These are phyloP conservation scores for Palaemon carinicauda DNA, from an alignment of 1,140 invertebrate genomes.

Conservation along the genomic window DNA sequence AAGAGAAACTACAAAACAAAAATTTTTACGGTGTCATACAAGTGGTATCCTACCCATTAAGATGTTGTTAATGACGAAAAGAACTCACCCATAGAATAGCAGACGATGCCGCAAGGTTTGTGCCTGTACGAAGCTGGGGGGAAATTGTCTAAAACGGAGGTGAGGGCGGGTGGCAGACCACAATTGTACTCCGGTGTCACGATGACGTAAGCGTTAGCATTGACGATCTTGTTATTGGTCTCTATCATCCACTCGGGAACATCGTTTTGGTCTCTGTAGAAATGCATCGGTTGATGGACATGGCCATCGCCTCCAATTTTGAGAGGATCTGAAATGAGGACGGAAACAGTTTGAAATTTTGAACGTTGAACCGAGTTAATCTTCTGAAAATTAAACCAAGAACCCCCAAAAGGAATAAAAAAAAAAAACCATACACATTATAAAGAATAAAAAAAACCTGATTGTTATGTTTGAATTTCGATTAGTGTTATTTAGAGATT, in stretches of 20 bases:
- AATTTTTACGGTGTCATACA: too few relatives aligned
- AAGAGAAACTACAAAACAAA: too few relatives aligned
- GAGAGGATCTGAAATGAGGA: slow-evolving; percentile 47
- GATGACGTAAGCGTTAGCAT: slow-evolving; percentile 66
- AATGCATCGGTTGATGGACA: slow-evolving; percentile 62
- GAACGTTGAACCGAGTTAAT: too few relatives aligned
- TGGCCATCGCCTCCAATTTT: slow-evolving; percentile 30
- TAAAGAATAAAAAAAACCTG: too few relatives aligned
- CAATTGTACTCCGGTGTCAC: slow-evolving; percentile 68
- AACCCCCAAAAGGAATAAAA: too few relatives aligned
- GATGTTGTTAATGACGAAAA: too few relatives aligned
- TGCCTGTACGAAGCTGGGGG: slow-evolving; percentile 63
- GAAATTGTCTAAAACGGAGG: slow-evolving; percentile 68
- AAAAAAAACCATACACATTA: too few relatives aligned
- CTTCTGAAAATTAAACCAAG: too few relatives aligned
- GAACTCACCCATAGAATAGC: slow-evolving; percentile 66
- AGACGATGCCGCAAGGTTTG: slow-evolving; percentile 67
- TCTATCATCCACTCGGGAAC: slow-evolving; percentile 64
- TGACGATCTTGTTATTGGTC: slow-evolving; percentile 61
- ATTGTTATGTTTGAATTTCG: too few relatives aligned
- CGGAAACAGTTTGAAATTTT: too few relatives aligned
- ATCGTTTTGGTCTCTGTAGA: slow-evolving; percentile 61
- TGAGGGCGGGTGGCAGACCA: slow-evolving; percentile 65
- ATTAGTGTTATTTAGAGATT: too few relatives aligned
- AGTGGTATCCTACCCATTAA: too few relatives aligned